Base-by-base conservation (phyloP, 2,888 invertebrate species). In the Arge pagana region DNA sequence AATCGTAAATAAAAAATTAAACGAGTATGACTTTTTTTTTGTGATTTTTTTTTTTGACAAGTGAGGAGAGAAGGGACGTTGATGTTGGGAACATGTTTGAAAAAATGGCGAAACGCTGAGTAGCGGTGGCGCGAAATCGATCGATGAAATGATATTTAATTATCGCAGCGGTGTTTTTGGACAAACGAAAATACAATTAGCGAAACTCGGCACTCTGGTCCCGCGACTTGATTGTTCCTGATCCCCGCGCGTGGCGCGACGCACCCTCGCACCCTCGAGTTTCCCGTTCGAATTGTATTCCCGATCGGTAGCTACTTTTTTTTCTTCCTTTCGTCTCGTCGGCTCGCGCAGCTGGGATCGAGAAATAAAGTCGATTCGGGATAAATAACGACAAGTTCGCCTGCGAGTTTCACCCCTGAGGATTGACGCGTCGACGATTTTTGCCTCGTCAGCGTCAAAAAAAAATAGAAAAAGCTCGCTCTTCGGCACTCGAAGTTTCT, bases 301-400 rank as follows among this genome's bases (percentile, higher is more conserved):
- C 33, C 33, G 10, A 26, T n/a, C n/a, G 33, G n/a, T 11, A 13
- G 33, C 11, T 33, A 13, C 8, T 33, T n/a, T 33, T 3, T 33
- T 10, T 2, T 15, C 33, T 33, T 33, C 33, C 11, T 8, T 6
- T 13, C 13, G 11, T 33, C 11, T 31, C 31, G 10, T n/a, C 11
- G 6, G 7, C 11, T 15, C 13, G 28, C 28, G 4, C 28, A 26
- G 28, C 28, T 26, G 28, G 4, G 28, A 45, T 45, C 31, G 31
- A 16, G 15, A 23, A 33, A 33, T 45, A 45, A 33, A 45, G 45
- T 35, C 45, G 35, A 45, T 45, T 45, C 15, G 31, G 45, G 45
- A n/a, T 45, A 45, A 45, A 45, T 45, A 45, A 45, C 31, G 45
- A 45, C 45, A 45, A 45, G 45, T 45, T n/a, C n/a, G n/a, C n/a